phyloP scores from a whole-genome alignment of 2,888 invertebrate species.

The Caenorhabditis imperialis region DNA sequence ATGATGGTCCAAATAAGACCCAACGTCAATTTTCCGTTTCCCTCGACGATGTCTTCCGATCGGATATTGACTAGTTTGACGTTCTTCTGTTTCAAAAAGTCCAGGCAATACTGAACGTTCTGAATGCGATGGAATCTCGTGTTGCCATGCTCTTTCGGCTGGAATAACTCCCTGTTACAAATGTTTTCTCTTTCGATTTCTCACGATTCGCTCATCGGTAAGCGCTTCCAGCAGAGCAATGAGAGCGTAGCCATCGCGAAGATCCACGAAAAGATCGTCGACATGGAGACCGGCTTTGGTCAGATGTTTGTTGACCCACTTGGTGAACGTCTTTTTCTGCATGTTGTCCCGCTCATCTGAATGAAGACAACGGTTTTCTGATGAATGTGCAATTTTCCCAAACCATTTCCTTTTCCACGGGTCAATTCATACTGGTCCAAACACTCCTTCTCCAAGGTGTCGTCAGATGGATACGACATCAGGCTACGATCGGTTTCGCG shows the following conservation, averaged over 20 bases:
- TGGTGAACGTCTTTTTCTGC: constrained; percentile 99
- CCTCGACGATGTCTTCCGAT: constrained; percentile 99
- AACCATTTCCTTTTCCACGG: constrained; percentile 97
- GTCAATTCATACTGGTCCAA: constrained; percentile 89
- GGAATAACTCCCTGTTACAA: constrained; percentile 79
- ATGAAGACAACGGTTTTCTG: constrained; percentile 73
- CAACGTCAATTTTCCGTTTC: constrained; percentile 97
- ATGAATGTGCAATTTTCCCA: too few species aligned
- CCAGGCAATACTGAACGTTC: constrained; percentile 97
- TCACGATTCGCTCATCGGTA: constrained; percentile 97
- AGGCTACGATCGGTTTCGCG: constrained; percentile 47
- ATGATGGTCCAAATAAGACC: constrained; percentile 99
- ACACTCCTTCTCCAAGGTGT: constrained; percentile 71
- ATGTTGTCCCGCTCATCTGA: constrained; percentile 99
- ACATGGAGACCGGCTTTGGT: constrained; percentile 97
- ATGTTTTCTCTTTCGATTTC: constrained; percentile 79
- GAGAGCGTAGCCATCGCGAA: constrained; percentile 98
- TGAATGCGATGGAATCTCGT: constrained; percentile 99
- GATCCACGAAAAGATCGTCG: constrained; percentile 95
- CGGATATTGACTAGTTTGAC: constrained; percentile 98
- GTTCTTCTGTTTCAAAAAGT: constrained; percentile 86
- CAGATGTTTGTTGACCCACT: constrained; percentile 99
- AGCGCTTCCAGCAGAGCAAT: constrained; percentile 98
- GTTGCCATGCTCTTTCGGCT: constrained; percentile 97
- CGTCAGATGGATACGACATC: constrained; percentile 26